phyloP scores from a whole-genome alignment of 1,140 invertebrate species.

The Meloidogyne hapla region DNA sequence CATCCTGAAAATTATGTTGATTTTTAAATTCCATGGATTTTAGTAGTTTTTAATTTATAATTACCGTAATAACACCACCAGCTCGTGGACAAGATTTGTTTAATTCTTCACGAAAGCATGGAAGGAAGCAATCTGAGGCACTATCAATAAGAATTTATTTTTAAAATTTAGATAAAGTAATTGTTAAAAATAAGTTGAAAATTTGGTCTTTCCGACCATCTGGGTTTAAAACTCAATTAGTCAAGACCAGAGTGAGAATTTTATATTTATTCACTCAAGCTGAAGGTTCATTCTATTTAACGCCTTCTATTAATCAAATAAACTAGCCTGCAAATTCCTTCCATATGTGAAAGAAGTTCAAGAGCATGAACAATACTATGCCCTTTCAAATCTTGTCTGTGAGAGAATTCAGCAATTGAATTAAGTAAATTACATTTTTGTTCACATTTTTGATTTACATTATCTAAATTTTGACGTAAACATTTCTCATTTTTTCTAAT shows the following conservation, averaged over 20 bases:
- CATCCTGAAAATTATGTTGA: background rate
- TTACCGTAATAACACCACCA: constrained; percentile 23
- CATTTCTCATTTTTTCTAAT: constrained; percentile 16
- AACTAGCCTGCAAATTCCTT: constrained; percentile 9
- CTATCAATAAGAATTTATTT: background rate
- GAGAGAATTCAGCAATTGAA: constrained; percentile 23
- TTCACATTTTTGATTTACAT: constrained; percentile 18
- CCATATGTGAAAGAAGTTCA: constrained; percentile 8
- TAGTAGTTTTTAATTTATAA: no score
- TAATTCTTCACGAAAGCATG: constrained; percentile 18
- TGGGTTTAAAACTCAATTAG: no score
- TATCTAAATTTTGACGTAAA: constrained; percentile 11
- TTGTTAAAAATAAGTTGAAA: no score
- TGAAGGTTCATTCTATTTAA: no score
- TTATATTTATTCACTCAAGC: no score
- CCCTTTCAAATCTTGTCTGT: constrained; percentile 8
- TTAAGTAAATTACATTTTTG: constrained; percentile 16
- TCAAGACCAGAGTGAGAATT: no score
- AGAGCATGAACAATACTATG: constrained; percentile 7
- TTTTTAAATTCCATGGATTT: background rate
- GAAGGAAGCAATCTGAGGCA: constrained; percentile 18
- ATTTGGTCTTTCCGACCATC: no score
- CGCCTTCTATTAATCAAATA: no score
- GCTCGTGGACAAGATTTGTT: constrained; percentile 7
- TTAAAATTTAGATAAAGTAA: no score